Conservation (phyloP, 2,113 vertebrate genomes). For the Camarhynchus parvulus region DNA sequence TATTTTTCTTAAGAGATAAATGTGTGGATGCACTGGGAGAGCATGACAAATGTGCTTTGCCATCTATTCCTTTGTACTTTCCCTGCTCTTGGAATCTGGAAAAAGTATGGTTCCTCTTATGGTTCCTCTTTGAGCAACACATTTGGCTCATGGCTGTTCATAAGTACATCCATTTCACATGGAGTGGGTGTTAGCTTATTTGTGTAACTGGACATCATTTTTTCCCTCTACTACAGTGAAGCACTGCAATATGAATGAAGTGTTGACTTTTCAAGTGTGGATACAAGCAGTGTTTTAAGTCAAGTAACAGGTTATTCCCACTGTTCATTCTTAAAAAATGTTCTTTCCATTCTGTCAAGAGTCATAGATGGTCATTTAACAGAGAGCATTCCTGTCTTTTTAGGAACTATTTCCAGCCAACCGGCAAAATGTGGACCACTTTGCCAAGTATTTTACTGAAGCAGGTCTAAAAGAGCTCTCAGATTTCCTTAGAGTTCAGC, state of each 20-base stretch:
- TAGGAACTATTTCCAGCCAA: constrained; percentile 92
- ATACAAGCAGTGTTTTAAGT: background rate
- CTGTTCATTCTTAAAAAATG: background rate
- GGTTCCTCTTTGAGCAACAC: background rate
- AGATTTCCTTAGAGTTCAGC: constrained; percentile 87
- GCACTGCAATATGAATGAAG: background rate
- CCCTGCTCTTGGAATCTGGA: background rate
- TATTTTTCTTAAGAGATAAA: background rate
- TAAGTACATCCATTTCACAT: background rate
- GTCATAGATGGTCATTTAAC: background rate
- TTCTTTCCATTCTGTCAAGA: background rate
- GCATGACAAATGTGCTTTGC: background rate
- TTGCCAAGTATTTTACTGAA: constrained; percentile 90
- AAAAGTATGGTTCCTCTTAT: background rate
- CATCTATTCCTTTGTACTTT: background rate
- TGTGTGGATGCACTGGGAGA: background rate
- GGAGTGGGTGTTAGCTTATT: background rate
- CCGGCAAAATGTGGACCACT: constrained; percentile 92
- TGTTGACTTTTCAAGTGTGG: background rate
- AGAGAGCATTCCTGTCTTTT: background rate
- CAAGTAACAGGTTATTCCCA: background rate
- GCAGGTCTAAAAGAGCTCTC: constrained; percentile 91
- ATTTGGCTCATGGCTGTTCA: background rate
- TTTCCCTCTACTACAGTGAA: background rate
- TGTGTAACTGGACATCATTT: background rate